Evolutionary conservation across 2,888 invertebrate genomes (phyloP).

Genomic region (Cacoxenus indagator): DNA sequence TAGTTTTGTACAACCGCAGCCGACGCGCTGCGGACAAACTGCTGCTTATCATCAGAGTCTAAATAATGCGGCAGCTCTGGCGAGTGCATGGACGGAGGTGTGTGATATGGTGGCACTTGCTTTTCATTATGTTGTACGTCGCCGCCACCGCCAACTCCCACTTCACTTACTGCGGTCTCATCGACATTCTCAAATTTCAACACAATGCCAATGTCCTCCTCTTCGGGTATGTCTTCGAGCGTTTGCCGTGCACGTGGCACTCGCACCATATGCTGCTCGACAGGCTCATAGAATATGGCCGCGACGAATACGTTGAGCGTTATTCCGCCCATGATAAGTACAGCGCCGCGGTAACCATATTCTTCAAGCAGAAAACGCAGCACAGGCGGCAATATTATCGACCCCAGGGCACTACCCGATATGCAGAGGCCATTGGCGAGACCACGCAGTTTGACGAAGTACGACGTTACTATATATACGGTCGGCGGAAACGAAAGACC

Average conservation of each 20-base stretch:
- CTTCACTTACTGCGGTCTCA: constrained; percentile 34
- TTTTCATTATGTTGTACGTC: constrained; percentile 37
- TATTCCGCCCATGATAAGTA: constrained; percentile 84
- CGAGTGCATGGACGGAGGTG: constrained; percentile 44
- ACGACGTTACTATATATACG: constrained; percentile 90
- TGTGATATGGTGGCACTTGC: constrained; percentile 47
- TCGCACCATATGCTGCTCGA: constrained; percentile 83
- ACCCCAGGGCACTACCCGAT: constrained; percentile 89
- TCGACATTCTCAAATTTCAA: constrained; percentile 68
- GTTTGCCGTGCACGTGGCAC: constrained; percentile 71
- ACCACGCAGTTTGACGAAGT: constrained; percentile 84
- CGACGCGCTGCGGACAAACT: constrained; percentile 79
- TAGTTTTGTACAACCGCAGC: constrained; percentile 78
- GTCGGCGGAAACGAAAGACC: constrained; percentile 90
- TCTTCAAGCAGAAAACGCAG: constrained; percentile 79
- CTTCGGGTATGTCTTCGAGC: constrained; percentile 67
- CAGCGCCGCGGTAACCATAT: constrained; percentile 81
- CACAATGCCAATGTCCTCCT: constrained; percentile 69
- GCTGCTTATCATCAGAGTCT: constrained; percentile 60
- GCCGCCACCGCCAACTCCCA: constrained; percentile 20
- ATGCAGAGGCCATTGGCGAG: constrained; percentile 90
- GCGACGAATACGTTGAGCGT: constrained; percentile 89
- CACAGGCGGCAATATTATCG: constrained; percentile 86
- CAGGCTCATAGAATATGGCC: constrained; percentile 86
- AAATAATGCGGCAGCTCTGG: constrained; percentile 53